A percentile compares a stretch with the other conserved stretches of the same genome.
Conservation (phyloP, 2,888 invertebrate genomes). For the Sminthurides aquaticus region DNA sequence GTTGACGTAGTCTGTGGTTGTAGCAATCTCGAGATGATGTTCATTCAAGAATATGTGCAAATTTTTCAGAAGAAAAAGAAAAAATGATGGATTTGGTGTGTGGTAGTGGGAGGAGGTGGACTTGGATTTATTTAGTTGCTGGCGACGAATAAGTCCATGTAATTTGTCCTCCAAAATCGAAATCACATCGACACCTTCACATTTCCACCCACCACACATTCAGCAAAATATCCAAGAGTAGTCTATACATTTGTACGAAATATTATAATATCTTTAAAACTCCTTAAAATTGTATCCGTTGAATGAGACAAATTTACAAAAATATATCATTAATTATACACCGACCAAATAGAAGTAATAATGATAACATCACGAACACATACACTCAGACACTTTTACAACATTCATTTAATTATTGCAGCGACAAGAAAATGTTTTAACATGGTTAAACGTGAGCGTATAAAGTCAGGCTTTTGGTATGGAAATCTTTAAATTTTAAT, state of each 20-base stretch:
- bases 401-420: too few species aligned
- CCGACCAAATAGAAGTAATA: not conserved
- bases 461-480: too few species aligned
- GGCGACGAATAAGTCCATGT: not conserved
- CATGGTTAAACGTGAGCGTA: too few species aligned
- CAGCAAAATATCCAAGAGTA: not conserved
- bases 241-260: not conserved
- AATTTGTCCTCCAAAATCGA: not conserved
- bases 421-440: too few species aligned
- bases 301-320: not conserved
- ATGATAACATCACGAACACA: too few species aligned
- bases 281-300: too few species aligned
- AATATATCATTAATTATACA: not conserved
- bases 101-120: not conserved
- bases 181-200: not conserved
- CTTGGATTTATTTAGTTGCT: not conserved
- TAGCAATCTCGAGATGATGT: not conserved
- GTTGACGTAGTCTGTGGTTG: not conserved
- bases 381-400: too few species aligned
- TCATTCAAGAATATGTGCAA: not conserved
- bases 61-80: too few species aligned
- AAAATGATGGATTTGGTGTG: not conserved
- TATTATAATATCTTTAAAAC: too few species aligned
- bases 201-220: not conserved
- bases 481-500: too few species aligned